These are phyloP conservation scores for Ophioninae sp. DNA, from an alignment of 2,888 invertebrate genomes.

Conservation along the genomic window DNA sequence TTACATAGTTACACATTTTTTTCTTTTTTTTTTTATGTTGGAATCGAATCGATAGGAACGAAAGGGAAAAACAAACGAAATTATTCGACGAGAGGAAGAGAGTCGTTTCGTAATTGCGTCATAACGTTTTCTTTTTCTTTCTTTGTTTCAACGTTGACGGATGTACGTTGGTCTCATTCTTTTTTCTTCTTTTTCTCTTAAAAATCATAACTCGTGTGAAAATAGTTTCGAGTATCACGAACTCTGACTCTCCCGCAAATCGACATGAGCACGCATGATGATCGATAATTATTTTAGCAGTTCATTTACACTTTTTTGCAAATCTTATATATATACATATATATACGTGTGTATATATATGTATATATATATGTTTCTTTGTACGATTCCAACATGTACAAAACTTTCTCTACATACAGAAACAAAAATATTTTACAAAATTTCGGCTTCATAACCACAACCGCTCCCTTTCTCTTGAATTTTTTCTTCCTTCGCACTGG, in stretches of 20 bases:
- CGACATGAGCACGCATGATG: constrained; percentile 43
- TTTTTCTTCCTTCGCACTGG: constrained; percentile 60
- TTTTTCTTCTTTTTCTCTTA: constrained; percentile 15
- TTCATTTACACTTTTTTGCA: constrained; percentile 56
- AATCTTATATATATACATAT: constrained; percentile 5
- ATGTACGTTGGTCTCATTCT: constrained; percentile 26
- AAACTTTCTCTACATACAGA: constrained; percentile 61
- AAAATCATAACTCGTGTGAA: constrained; percentile 58
- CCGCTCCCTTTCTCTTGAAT: constrained; percentile 53
- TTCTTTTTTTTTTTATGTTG: constrained; percentile 70
- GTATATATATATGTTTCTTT: constrained; percentile 42
- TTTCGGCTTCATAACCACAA: constrained; percentile 70
- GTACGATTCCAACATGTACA: constrained; percentile 76
- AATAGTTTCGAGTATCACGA: constrained; percentile 56
- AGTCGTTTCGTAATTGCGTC: constrained; percentile 41
- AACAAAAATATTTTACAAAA: constrained; percentile 64
- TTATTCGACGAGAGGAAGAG: constrained; percentile 56
- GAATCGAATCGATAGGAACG: constrained; percentile 69
- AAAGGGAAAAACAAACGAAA: background rate
- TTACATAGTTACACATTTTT: constrained; percentile 75
- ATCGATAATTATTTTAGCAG: constrained; percentile 41
- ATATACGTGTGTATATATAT: background rate
- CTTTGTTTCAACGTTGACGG: background rate
- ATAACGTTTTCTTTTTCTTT: constrained; percentile 5
- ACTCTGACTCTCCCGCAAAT: constrained; percentile 48